Evolutionary conservation across 2,888 invertebrate species (phyloP).

Genomic region (Matsumyia berberina): DNA sequence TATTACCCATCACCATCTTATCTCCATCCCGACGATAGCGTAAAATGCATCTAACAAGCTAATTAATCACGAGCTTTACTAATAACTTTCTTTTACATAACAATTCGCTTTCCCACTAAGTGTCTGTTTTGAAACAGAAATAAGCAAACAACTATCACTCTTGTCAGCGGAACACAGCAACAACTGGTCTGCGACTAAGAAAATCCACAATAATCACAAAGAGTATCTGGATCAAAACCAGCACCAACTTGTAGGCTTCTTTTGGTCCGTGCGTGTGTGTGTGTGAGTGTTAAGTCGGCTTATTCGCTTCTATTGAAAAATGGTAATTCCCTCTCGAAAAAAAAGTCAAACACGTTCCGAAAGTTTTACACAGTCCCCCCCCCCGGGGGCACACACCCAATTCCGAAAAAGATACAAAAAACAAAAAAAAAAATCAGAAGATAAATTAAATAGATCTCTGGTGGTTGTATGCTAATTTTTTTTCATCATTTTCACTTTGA

Average conservation of each 20-base stretch:
- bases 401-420: neutral
- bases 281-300: slow-evolving; percentile 4
- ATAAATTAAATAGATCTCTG: slow-evolving; percentile 17
- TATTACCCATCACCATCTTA: neutral
- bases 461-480: slow-evolving; percentile 29
- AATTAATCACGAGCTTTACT: slow-evolving; percentile 30
- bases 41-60: slow-evolving; percentile 25
- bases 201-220: slow-evolving; percentile 3
- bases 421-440: neutral
- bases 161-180: neutral
- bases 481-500: slow-evolving; percentile 1
- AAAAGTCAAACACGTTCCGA: slow-evolving; percentile 45
- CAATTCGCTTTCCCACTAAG: neutral
- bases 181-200: neutral
- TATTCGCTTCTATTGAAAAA: slow-evolving; percentile 30
- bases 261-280: neutral
- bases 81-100: slow-evolving; percentile 28
- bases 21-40: slow-evolving; percentile 4
- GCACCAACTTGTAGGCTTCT: slow-evolving; percentile 10
- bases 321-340: slow-evolving; percentile 26
- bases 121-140: neutral
- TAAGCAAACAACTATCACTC: slow-evolving; percentile 9
- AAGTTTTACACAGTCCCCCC: slow-evolving; percentile 15
- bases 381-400: neutral
- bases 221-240: slow-evolving; percentile 40